Base-by-base conservation (phyloP, 1,140 invertebrate genomes). In the Drosophila repleta region DNA sequence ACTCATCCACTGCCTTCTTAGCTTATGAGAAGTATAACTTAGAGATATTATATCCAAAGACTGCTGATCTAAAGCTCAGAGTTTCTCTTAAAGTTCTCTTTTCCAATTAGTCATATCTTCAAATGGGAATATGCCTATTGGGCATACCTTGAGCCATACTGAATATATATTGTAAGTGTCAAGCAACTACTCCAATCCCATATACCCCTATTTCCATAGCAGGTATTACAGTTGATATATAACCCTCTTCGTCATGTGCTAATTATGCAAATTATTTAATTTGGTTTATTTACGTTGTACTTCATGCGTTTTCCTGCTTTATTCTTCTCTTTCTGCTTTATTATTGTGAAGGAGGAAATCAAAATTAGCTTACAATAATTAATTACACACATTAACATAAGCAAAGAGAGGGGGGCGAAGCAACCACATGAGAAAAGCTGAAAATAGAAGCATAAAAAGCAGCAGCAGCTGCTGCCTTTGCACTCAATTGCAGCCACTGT, bases 241-340 rank as follows among this genome's bases (percentile, higher is more conserved):
- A 41, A n/a, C 29, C 6, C 26, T 10, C 57, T 43, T 29, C 32
- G 37, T 45, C 3, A 37, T 73, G 15, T 52, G 55, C 65, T 78
- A 78, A 85, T 80, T 84, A 76, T 85, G 80, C 62, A 80, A 85
- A 84, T 84, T 85, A 73, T 69, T 73, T 85, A 80, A 81, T 81
- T 77, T 82, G 55, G 55, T 80, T 79, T 76, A 79, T 61, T 79
- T 82, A 76, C 29, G 52, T 63, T 52, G 57, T 69, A 70, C 58
- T 55, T 69, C 63, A 49, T 57, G 53, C 49, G 51, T 43, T 55
- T 64, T 64, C 20, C 37, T 41, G 35, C 45, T 37, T 45, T 49
- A 29, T 41, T 53, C 6, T 37, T 7, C 3, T 49, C 20, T 48
- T 26, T 26, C 4, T n/a, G n/a, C n/a, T 35, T 20, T 52, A 15